Base-by-base conservation (phyloP, 2,888 invertebrate species). In the Drosophila mimica region DNA sequence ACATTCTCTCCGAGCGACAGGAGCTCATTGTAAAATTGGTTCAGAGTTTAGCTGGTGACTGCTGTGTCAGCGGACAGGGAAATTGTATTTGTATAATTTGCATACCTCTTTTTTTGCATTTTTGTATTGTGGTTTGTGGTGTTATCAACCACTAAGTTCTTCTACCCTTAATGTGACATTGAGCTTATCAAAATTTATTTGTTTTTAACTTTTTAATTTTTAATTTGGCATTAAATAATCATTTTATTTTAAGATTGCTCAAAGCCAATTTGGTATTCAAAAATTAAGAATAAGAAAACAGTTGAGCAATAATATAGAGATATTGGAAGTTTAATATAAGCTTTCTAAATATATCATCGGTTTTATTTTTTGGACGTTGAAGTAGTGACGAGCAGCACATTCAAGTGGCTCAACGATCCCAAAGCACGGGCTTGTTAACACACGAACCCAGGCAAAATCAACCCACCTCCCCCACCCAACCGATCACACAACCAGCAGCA, bases 21-120 rank as follows among this genome's bases (percentile, higher is more conserved):
- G 46, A 25, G 51, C 33, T 74, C 77, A 77, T 77, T 66, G 20
- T n/a, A 13, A 31, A 13, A 6, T 13, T 25, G 34, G 28, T 17
- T 56, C 43, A 51, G 13, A 36, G 36, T 7, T 60, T 25, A 31
- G 13, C 28, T 33, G 9, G 46, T 33, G 53, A 76, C 70, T 75
- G 46, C 30, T 30, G 31, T 11, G 20, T 0, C 13, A 30, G 9
- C 3, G 9, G 15, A 13, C 11, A n/a, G 8, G 0, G 0, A 13
- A 40, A 30, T 54, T 15, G 25, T 36, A 54, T 66, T 70, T 62
- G 67, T 75, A 54, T 33, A 25, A 15, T 43, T 15, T 36, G 28
- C 15, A 25, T 8, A 25, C 15, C 15, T 38, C 17, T 20, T 15
- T 49, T 52, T 46, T 30, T 30, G 49, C 25, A 25, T 38, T 25